These are phyloP conservation scores for Apistogramma diplotaenia DNA, from an alignment of 2,113 vertebrate genomes.

Conservation along the genomic window DNA sequence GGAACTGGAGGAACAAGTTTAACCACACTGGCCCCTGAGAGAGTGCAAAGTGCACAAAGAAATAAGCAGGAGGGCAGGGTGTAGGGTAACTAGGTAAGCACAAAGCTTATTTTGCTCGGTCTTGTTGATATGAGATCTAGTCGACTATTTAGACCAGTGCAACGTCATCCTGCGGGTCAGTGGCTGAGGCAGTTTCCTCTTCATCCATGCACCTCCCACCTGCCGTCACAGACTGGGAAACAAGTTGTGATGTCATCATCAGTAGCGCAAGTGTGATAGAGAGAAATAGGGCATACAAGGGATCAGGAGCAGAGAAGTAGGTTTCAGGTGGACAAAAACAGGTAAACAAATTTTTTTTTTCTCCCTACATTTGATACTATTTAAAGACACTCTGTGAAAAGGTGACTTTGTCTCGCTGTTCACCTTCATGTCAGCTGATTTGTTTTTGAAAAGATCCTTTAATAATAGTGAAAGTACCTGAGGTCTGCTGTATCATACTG, in stretches of 20 bases:
- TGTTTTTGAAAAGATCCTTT: background rate
- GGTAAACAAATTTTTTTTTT: slow-evolving; percentile 28
- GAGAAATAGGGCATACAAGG: slow-evolving; percentile 7
- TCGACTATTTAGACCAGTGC: background rate
- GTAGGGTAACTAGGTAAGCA: slow-evolving; percentile 19
- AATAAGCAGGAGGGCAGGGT: slow-evolving; percentile 28
- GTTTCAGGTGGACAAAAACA: slow-evolving; percentile 38
- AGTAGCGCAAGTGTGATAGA: slow-evolving; percentile 8
- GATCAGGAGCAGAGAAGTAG: slow-evolving; percentile 37
- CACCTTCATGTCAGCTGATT: background rate
- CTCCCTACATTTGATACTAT: background rate
- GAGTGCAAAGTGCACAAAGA: slow-evolving; percentile 47
- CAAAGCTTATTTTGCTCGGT: background rate
- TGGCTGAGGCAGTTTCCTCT: slow-evolving; percentile 28
- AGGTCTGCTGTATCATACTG: background rate
- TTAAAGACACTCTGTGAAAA: background rate
- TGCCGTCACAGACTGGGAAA: slow-evolving; percentile 35
- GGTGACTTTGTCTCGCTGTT: background rate
- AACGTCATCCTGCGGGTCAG: slow-evolving; percentile 28
- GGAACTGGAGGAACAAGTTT: slow-evolving; percentile 65
- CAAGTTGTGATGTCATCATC: slow-evolving; percentile 51
- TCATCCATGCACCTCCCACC: slow-evolving; percentile 37
- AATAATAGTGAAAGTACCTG: background rate
- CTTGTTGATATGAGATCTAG: background rate
- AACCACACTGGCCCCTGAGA: slow-evolving; percentile 18